phyloP scores from a whole-genome alignment of 2,797 vertebrate genomes.

The Euthynnus affinis region DNA sequence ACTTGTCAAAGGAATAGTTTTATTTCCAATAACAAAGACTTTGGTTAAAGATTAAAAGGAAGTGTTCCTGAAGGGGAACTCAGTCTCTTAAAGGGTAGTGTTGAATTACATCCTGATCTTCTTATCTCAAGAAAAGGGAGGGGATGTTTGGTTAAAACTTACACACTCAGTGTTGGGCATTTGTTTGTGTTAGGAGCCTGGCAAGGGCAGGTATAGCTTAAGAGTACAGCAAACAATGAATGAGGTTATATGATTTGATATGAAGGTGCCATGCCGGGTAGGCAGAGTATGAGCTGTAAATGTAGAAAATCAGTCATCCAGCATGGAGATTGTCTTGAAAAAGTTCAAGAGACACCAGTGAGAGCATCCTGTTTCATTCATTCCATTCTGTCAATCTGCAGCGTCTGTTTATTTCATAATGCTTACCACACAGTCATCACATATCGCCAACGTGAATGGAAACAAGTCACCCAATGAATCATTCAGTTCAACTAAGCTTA shows the following conservation, averaged over 20 bases:
- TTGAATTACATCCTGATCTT: conserved; percentile 78
- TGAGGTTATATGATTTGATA: conserved; percentile 31
- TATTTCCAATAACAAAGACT: conserved; percentile 76
- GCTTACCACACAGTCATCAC: conserved; percentile 6
- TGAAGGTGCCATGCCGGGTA: conserved; percentile 18
- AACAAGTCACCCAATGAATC: conserved; percentile 3
- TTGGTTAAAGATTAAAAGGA: conserved; percentile 85
- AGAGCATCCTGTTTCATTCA: too few species aligned
- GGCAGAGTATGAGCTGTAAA: conserved; percentile 12
- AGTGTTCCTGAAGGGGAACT: conserved; percentile 67
- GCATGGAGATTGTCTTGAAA: conserved; percentile 19
- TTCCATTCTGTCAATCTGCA: conserved; percentile 6
- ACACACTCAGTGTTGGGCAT: conserved; percentile 61
- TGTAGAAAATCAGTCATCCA: conserved; percentile 48
- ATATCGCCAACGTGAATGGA: not conserved
- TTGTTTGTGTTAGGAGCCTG: conserved; percentile 52
- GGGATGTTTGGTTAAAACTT: conserved; percentile 65
- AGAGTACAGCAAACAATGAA: conserved; percentile 47
- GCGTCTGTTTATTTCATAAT: not conserved
- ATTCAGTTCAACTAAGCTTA: not conserved
- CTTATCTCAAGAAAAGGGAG: conserved; percentile 65
- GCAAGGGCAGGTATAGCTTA: conserved; percentile 31
- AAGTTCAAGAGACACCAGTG: not conserved
- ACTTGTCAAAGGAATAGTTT: conserved; percentile 74
- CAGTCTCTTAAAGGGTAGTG: conserved; percentile 68